These are phyloP conservation scores for Bryconaethiops microstoma DNA, from an alignment of 2,797 vertebrate species.

Conservation along the genomic window DNA sequence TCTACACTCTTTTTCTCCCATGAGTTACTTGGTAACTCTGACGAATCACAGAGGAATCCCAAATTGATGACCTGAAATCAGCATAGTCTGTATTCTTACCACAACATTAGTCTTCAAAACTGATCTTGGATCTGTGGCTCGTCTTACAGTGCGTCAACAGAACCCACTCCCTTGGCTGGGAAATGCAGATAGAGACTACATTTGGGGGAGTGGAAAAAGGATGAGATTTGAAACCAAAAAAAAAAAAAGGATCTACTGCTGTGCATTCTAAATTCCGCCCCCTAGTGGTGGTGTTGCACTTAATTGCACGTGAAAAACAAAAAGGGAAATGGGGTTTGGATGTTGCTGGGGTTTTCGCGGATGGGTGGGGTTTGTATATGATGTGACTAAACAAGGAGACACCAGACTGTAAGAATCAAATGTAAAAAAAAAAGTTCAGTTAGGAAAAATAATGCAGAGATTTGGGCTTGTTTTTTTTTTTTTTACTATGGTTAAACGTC, in stretches of 20 bases:
- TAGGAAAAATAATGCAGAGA: not conserved
- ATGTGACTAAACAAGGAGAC: slow-evolving; percentile 4
- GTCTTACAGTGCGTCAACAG: not conserved
- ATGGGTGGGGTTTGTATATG: not conserved
- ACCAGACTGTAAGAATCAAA: not conserved
- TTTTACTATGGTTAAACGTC: not conserved
- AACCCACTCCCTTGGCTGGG: slow-evolving; percentile 12
- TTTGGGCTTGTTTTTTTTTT: not conserved
- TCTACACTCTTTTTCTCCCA: slow-evolving; percentile 15
- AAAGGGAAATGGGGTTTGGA: not conserved
- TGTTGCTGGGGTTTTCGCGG: not conserved
- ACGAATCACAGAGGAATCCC: slow-evolving; percentile 49
- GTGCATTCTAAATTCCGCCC: slow-evolving; percentile 24
- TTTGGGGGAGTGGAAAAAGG: slow-evolving; percentile 23
- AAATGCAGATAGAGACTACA: slow-evolving; percentile 19
- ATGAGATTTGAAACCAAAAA: not conserved
- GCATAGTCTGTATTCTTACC: not conserved
- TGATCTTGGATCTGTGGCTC: slow-evolving; percentile 35
- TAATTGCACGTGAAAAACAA: slow-evolving; percentile 5
- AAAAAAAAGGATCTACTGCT: slow-evolving; percentile 6
- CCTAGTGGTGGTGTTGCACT: slow-evolving; percentile 38
- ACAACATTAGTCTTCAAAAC: slow-evolving; percentile 8
- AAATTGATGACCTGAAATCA: slow-evolving; percentile 50
- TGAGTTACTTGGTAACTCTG: slow-evolving; percentile 29
- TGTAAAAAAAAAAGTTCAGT: not conserved